Evolutionary conservation across 2,888 invertebrate species (phyloP).

Genomic region (Harpagoxenus sublaevis): DNA sequence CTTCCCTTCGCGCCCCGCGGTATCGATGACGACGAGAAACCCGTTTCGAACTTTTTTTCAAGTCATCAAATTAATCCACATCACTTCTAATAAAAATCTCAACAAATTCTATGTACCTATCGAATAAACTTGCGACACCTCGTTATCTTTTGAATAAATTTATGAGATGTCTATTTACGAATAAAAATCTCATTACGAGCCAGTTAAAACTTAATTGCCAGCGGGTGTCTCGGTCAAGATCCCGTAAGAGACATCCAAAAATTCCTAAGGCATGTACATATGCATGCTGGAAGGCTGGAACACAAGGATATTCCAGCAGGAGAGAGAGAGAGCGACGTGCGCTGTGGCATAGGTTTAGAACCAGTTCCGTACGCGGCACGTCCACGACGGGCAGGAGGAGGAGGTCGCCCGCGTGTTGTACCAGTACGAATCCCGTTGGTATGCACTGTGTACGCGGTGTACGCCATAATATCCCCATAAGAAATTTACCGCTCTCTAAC

Average conservation of each 20-base stretch:
- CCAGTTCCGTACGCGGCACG: conserved; percentile 76
- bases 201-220: not conserved
- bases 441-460: conserved; percentile 79
- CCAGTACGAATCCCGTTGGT: conserved; percentile 81
- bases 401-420: conserved; percentile 75
- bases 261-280: conserved; percentile 14
- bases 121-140: not conserved
- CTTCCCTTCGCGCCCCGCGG: conserved; percentile 10
- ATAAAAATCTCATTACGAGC: conserved; percentile 1
- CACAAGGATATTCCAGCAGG: conserved; percentile 62
- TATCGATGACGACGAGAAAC: not conserved
- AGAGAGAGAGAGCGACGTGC: conserved; percentile 64
- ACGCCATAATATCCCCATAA: conserved; percentile 83
- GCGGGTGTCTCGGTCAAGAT: not conserved
- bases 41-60: not conserved
- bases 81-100: not conserved
- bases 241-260: conserved; percentile 32
- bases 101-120: not conserved
- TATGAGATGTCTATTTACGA: not conserved
- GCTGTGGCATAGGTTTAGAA: conserved; percentile 75
- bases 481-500: conserved; percentile 83
- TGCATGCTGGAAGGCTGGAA: conserved; percentile 24
- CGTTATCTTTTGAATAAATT: not conserved
- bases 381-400: conserved; percentile 63
- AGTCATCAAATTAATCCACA: not conserved